Evolutionary conservation across 2,113 vertebrate species (phyloP).

Genomic region (Melanotaenia duboulayi): DNA sequence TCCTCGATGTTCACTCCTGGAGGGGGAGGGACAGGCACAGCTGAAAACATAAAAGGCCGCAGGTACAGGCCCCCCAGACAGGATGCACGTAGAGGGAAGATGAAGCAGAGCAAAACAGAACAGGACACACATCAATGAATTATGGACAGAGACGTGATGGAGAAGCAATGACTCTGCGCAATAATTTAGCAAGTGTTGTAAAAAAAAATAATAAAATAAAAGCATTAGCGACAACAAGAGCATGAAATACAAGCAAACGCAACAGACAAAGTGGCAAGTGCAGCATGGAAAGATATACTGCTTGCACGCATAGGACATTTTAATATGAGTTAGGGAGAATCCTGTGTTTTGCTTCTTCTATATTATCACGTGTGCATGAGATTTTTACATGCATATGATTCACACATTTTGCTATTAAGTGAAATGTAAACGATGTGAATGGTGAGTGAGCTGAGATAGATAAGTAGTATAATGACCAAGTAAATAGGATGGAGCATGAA

Average conservation of each 20-base stretch:
- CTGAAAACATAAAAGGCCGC: constrained; percentile 82
- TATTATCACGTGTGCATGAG: background rate
- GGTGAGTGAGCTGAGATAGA: constrained; percentile 10
- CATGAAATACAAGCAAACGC: constrained; percentile 35
- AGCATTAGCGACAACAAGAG: constrained; percentile 7
- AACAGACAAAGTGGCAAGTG: constrained; percentile 27
- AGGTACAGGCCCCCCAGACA: constrained; percentile 69
- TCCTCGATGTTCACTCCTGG: constrained; percentile 99
- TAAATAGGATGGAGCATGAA: background rate
- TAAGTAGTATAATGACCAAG: constrained; percentile 17
- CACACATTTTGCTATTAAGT: constrained; percentile 1
- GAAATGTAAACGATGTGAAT: constrained; percentile 20
- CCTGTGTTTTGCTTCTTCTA: background rate
- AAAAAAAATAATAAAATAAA: background rate
- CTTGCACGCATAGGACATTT: constrained; percentile 1
- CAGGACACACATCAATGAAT: constrained; percentile 79
- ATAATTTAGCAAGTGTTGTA: constrained; percentile 43
- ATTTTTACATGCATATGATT: constrained; percentile 21
- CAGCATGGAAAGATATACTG: constrained; percentile 4
- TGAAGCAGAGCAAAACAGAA: constrained; percentile 76
- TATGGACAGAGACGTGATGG: constrained; percentile 66
- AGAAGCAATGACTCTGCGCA: constrained; percentile 63
- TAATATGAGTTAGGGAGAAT: background rate
- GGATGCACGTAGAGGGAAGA: constrained; percentile 60
- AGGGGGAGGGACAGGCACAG: constrained; percentile 94